Evolutionary conservation across 2,888 invertebrate species (phyloP).

Genomic region (Limnephilus auricula): DNA sequence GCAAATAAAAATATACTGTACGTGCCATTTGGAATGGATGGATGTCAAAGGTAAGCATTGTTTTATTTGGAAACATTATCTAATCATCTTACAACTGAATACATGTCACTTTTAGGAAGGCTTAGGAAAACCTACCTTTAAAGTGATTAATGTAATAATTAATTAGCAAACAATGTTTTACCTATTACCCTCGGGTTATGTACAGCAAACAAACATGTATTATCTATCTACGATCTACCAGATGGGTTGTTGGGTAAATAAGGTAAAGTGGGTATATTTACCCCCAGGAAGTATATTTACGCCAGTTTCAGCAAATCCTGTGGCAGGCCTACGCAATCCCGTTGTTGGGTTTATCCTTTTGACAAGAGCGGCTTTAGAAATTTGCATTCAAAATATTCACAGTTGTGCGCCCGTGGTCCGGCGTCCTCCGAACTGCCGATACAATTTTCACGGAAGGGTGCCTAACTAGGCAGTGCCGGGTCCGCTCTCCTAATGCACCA

Average conservation of each 20-base stretch:
- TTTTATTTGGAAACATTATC: neutral
- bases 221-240: neutral
- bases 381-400: slow-evolving; percentile 42
- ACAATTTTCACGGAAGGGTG: slow-evolving; percentile 44
- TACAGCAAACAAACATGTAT: neutral
- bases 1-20: too few relatives aligned
- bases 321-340: neutral
- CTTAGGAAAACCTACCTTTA: neutral
- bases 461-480: neutral
- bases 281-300: neutral
- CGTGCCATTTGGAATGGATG: too few relatives aligned
- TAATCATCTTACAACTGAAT: neutral
- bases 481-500: slow-evolving; percentile 16
- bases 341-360: slow-evolving; percentile 32
- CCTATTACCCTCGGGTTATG: neutral
- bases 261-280: neutral
- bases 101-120: neutral
- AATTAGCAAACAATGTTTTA: neutral
- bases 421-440: slow-evolving; percentile 17
- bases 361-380: slow-evolving; percentile 39
- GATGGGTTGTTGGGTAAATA: neutral
- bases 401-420: slow-evolving; percentile 1
- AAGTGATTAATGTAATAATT: neutral
- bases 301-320: neutral
- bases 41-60: neutral